phyloP scores from a whole-genome alignment of 2,113 vertebrate species.

The Paraplagusia blochii region DNA sequence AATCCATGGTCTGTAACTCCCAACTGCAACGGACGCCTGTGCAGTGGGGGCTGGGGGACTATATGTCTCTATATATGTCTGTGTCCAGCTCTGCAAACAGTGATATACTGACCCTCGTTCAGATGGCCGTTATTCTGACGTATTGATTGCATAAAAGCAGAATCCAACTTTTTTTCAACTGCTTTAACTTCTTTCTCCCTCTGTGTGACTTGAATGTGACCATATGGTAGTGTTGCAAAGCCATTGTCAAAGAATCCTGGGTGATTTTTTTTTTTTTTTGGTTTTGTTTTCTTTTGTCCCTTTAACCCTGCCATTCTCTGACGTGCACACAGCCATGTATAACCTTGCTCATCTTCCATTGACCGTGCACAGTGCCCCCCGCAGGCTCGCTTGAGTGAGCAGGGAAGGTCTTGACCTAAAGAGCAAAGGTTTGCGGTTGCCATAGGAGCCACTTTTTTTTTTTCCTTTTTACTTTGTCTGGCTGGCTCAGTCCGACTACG shows the following conservation, averaged over 20 bases:
- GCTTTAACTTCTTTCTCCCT: background rate
- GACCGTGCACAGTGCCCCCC: constrained; percentile 23
- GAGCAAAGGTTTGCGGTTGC: constrained; percentile 55
- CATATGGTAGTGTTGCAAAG: constrained; percentile 33
- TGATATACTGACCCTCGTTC: background rate
- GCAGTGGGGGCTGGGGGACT: constrained; percentile 32
- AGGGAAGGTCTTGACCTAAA: constrained; percentile 45
- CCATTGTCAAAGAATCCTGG: constrained; percentile 38
- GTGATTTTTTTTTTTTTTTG: constrained; percentile 32
- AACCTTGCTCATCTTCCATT: constrained; percentile 45
- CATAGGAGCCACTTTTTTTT: constrained; percentile 37
- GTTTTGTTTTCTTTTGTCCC: constrained; percentile 34
- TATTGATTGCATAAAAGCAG: constrained; percentile 23
- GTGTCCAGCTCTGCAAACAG: background rate
- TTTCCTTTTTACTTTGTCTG: constrained; percentile 22
- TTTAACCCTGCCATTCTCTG: background rate
- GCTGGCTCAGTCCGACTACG: constrained; percentile 12
- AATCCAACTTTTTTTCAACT: background rate
- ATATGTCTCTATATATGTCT: constrained; percentile 19
- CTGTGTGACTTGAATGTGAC: constrained; percentile 11
- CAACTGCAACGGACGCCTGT: constrained; percentile 9
- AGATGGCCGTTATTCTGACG: constrained; percentile 18
- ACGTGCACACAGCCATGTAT: constrained; percentile 21
- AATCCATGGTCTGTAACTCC: constrained; percentile 21
- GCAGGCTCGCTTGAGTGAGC: constrained; percentile 40